phyloP scores from a whole-genome alignment of 2,888 invertebrate species.

The Drosophila borealis region DNA sequence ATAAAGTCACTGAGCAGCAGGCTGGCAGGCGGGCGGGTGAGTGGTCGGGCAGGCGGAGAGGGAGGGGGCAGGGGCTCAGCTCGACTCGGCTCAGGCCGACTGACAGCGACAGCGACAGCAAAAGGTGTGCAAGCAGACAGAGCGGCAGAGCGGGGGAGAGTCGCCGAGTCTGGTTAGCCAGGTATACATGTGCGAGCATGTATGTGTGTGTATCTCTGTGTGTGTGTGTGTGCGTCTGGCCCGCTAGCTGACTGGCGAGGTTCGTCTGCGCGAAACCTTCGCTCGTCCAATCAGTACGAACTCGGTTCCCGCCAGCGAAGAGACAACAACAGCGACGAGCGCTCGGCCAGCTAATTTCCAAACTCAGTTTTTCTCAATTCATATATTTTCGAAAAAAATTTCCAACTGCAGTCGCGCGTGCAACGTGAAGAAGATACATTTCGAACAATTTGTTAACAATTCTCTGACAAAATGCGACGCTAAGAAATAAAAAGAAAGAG shows the following conservation, averaged over 20 bases:
- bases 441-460: slow-evolving; percentile 12
- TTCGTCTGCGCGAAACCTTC: slow-evolving; percentile 84
- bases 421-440: slow-evolving; percentile 24
- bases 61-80: slow-evolving; percentile 8
- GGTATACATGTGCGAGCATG: slow-evolving; percentile 6
- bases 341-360: slow-evolving; percentile 50
- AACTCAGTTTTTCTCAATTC: slow-evolving; percentile 14
- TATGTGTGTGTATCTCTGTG: background rate
- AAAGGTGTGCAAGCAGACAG: slow-evolving; percentile 17
- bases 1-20: slow-evolving; percentile 61
- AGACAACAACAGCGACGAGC: slow-evolving; percentile 81
- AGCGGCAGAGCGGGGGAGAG: slow-evolving; percentile 38
- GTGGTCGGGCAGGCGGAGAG: slow-evolving; percentile 13
- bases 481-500: slow-evolving; percentile 3
- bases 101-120: slow-evolving; percentile 27
- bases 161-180: slow-evolving; percentile 57
- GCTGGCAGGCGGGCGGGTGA: background rate
- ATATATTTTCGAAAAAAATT: slow-evolving; percentile 29
- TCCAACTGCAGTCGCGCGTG: slow-evolving; percentile 33
- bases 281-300: slow-evolving; percentile 85
- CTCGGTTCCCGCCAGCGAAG: slow-evolving; percentile 85
- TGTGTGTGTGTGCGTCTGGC: slow-evolving; percentile 37
- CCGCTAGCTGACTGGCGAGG: slow-evolving; percentile 73
- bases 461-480: slow-evolving; percentile 26
- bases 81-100: slow-evolving; percentile 39